phyloP scores from a whole-genome alignment of 2,888 invertebrate genomes.

The Drosophila histrio region DNA sequence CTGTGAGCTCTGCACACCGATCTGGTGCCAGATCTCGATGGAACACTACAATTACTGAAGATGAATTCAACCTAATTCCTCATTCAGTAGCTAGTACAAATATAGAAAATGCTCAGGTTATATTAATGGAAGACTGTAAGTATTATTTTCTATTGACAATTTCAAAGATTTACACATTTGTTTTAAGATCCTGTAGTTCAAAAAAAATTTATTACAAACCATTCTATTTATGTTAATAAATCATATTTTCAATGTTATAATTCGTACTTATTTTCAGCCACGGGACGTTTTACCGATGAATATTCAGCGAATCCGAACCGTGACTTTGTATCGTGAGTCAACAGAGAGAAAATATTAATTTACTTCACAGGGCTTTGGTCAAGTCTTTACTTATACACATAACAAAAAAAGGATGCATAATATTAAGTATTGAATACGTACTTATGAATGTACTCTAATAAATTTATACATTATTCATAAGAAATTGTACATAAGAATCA shows the following conservation, averaged over 20 bases:
- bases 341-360: background rate
- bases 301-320: constrained; percentile 80
- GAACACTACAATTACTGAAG: constrained; percentile 95
- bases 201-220: no score
- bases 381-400: constrained; percentile 12
- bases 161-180: background rate
- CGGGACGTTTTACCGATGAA: constrained; percentile 83
- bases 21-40: constrained; percentile 91
- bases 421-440: background rate
- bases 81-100: constrained; percentile 87
- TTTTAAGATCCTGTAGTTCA: background rate
- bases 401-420: background rate
- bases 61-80: constrained; percentile 97
- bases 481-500: background rate
- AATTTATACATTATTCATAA: background rate
- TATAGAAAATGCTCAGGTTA: constrained; percentile 88
- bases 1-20: constrained; percentile 85
- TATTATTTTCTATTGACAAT: constrained; percentile 9
- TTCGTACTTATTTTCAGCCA: constrained; percentile 62
- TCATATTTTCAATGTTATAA: no score
- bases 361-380: constrained; percentile 22
- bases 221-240: no score
- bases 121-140: constrained; percentile 92
- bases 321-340: constrained; percentile 83
- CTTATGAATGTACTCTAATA: background rate